Base-by-base conservation (phyloP, 2,113 vertebrate genomes). In the Poeciliopsis occidentalis region DNA sequence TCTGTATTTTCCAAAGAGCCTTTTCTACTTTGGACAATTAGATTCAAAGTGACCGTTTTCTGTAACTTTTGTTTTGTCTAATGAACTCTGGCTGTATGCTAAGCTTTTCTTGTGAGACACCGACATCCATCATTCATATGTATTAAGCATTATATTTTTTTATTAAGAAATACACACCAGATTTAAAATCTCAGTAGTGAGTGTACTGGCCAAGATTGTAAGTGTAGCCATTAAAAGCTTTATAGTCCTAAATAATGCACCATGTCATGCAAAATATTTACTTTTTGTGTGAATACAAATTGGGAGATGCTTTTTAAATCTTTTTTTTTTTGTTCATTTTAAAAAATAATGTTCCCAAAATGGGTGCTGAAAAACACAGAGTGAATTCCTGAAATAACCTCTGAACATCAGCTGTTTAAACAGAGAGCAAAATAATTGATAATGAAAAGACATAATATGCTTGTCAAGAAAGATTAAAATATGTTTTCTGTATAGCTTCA, bases 1-100 rank as follows among this genome's bases (percentile, higher is more conserved):
- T 68, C 57, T 82, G 68, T 29, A 34, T 74, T 68, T 54, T 61
- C 54, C 30, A 67, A 62, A n/a, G 39, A 64, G 13, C 22, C 8
- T 41, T 64, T 54, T 27, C 57, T 60, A 32, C 60, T 63, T 65
- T 8, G 8, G 24, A 19, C 44, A 47, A 7, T 47, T 47, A 19
- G 4, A 47, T 47, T 32, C 41, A 69, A 63, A 32, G 22, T 19
- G 44, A 47, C 24, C 22, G 15, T 19, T 32, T 29, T 32, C 29
- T 34, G 19, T 8, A 64, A 19, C 19, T 24, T 11, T 63, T 30
- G 15, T 63, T 31, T 8, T 31, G 24, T 57, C 7, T 3, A 24
- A 1, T 22, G 8, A 57, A 3, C 2, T n/a, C 51, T n/a, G 3
- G 8, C 17, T 57, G 1, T 4, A 57, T 57, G 10, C n/a, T 24